These are phyloP conservation scores for Calliopsis andreniformis DNA, from an alignment of 1,140 invertebrate genomes.

Conservation along the genomic window DNA sequence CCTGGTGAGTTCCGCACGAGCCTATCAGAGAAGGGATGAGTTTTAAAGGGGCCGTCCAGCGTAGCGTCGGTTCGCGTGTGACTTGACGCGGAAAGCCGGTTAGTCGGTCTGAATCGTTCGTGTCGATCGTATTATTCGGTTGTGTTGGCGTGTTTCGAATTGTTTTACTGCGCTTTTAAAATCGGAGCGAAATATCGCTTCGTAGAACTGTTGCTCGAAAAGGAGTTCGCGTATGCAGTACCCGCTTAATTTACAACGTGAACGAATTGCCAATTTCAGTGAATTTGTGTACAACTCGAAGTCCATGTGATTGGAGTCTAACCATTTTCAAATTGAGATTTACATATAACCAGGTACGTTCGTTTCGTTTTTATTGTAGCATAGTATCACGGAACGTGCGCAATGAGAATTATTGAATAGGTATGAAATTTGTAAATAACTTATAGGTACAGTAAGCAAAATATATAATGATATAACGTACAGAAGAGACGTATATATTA, in stretches of 20 bases:
- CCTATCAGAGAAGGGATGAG: constrained; percentile 59
- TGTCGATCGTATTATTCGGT: constrained; percentile 51
- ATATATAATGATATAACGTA: no score
- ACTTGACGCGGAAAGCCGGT: constrained; percentile 74
- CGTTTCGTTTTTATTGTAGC: background rate
- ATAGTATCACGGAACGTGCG: background rate
- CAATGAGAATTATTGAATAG: no score
- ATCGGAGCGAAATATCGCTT: background rate
- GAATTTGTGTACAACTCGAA: background rate
- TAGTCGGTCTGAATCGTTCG: constrained; percentile 75
- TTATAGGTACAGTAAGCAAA: no score
- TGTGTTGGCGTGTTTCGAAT: constrained; percentile 2
- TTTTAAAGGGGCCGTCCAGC: constrained; percentile 71
- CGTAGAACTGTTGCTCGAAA: background rate
- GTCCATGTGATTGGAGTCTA: constrained; percentile 30
- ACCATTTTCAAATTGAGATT: background rate
- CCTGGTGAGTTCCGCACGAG: constrained; percentile 55
- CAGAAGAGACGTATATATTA: no score
- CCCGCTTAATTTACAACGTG: background rate
- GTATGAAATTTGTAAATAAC: background rate
- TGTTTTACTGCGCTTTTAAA: background rate
- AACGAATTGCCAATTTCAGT: background rate
- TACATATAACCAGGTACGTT: constrained; percentile 1
- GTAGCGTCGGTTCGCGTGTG: constrained; percentile 63
- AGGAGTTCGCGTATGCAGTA: background rate